Conservation (phyloP, 1,140 invertebrate genomes). For the Meloidogyne hapla region DNA sequence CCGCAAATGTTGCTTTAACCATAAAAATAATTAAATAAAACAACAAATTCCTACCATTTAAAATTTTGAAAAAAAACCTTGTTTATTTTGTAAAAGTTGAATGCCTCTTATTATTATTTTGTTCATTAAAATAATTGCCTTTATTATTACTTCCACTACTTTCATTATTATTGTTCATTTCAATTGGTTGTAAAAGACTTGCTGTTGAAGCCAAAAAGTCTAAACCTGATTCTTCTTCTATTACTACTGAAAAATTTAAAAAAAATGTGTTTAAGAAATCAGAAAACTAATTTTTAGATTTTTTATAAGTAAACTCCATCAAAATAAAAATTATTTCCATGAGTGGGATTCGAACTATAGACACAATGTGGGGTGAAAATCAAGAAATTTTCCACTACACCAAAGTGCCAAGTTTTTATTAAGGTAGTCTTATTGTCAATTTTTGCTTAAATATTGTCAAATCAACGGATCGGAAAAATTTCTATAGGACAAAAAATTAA, state of each 20-base stretch:
- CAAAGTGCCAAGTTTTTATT: neutral
- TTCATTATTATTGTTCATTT: neutral
- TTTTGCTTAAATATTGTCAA: too few species aligned
- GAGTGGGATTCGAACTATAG: too few species aligned
- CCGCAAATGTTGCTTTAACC: too few species aligned
- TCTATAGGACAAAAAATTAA: too few species aligned
- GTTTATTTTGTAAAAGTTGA: neutral
- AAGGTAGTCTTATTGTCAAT: too few species aligned
- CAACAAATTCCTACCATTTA: neutral
- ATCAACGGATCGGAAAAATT: too few species aligned
- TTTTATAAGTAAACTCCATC: neutral
- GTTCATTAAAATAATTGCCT: neutral
- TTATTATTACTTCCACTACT: neutral
- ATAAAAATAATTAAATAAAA: too few species aligned
- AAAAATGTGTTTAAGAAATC: too few species aligned
- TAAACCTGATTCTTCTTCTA: conserved; percentile 18
- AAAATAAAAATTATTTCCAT: neutral
- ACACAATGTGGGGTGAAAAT: too few species aligned
- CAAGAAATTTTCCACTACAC: neutral
- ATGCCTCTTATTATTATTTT: neutral
- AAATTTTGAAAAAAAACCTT: neutral
- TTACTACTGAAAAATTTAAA: conserved; percentile 1
- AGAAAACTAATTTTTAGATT: neutral
- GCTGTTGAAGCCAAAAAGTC: conserved; percentile 39
- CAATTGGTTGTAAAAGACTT: conserved; percentile 25